Conservation (phyloP, 1,140 invertebrate species). For the Ceratoteleas bidentatus region DNA sequence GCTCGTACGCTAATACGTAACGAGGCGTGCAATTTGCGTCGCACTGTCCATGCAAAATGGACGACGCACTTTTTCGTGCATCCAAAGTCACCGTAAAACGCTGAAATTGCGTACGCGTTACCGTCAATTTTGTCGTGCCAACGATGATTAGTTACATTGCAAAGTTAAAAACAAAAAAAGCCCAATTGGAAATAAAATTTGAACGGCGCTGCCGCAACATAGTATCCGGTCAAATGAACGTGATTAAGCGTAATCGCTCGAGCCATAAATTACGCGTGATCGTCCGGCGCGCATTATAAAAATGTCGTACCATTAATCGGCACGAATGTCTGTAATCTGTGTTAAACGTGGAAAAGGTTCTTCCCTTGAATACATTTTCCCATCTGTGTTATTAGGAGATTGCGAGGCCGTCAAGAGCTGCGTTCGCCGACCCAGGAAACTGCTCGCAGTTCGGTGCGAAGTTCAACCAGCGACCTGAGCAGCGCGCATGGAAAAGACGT, state of each 20-base stretch:
- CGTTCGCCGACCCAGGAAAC: slow-evolving; percentile 78
- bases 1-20: slow-evolving; percentile 19
- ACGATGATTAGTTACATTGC: neutral
- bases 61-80: neutral
- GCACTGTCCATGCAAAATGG: slow-evolving; percentile 11
- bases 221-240: neutral
- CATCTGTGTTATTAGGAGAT: slow-evolving; percentile 69
- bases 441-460: slow-evolving; percentile 79
- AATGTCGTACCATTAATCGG: slow-evolving; percentile 52
- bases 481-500: slow-evolving; percentile 76
- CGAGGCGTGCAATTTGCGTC: slow-evolving; percentile 26
- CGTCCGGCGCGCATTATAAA: slow-evolving; percentile 28
- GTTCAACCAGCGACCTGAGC: slow-evolving; percentile 80
- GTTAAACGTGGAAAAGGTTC: slow-evolving; percentile 34
- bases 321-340: slow-evolving; percentile 34
- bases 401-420: slow-evolving; percentile 73
- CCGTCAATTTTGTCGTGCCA: neutral
- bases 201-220: neutral
- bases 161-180: neutral
- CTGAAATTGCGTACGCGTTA: neutral
- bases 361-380: slow-evolving; percentile 43
- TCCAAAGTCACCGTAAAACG: neutral
- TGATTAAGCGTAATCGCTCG: neutral
- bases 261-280: slow-evolving; percentile 17
- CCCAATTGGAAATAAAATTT: neutral